These are phyloP conservation scores for Argyrosomus regius DNA, from an alignment of 2,797 vertebrate genomes.

Conservation along the genomic window DNA sequence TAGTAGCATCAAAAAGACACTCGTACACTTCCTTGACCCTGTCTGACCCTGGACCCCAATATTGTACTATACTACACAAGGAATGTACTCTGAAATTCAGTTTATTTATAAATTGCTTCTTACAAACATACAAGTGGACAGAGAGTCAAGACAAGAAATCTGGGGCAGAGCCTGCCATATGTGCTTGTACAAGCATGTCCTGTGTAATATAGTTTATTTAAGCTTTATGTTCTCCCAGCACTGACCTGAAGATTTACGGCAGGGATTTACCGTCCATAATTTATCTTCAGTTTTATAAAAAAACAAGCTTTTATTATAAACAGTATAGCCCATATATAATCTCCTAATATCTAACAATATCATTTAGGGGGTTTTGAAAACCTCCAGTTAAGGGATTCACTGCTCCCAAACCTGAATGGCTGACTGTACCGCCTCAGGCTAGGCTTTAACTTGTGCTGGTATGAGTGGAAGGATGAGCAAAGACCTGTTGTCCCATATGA, in stretches of 20 bases:
- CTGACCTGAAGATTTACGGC: constrained; percentile 34
- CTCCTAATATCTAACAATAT: constrained; percentile 34
- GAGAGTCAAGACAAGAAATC: no score
- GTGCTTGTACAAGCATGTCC: background rate
- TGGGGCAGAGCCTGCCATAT: no score
- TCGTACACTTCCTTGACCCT: constrained; percentile 23
- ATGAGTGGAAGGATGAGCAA: background rate
- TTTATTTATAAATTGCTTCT: constrained; percentile 27
- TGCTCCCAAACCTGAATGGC: background rate
- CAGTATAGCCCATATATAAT: background rate
- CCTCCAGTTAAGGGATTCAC: constrained; percentile 6
- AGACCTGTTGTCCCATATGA: constrained; percentile 3
- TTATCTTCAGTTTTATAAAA: constrained; percentile 21
- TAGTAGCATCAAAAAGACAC: constrained; percentile 26
- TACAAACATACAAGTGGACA: constrained; percentile 12
- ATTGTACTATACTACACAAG: constrained; percentile 30
- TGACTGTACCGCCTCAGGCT: constrained; percentile 14
- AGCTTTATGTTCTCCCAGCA: constrained; percentile 3
- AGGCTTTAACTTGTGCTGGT: constrained; percentile 15
- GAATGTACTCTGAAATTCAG: constrained; percentile 16
- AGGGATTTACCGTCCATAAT: constrained; percentile 24
- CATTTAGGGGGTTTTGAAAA: constrained; percentile 36
- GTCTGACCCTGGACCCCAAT: constrained; percentile 23
- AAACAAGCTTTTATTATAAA: constrained; percentile 23
- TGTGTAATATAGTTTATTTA: constrained; percentile 30